A percentile compares a stretch with the other conserved stretches of the same genome.
These are phyloP conservation scores for Elysia crispata DNA, from an alignment of 2,888 invertebrate species.

Conservation along the genomic window DNA sequence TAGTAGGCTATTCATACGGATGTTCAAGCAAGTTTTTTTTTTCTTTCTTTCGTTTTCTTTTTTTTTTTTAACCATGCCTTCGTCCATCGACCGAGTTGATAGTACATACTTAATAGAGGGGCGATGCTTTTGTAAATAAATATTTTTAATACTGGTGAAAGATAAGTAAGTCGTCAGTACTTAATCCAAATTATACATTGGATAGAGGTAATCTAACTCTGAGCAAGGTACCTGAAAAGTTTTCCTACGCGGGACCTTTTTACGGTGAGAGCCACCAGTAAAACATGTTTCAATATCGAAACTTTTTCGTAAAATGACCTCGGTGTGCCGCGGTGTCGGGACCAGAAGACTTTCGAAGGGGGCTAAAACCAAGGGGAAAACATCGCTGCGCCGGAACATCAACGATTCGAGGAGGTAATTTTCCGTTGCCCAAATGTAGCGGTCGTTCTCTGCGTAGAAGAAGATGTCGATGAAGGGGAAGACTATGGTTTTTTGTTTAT, in stretches of 20 bases:
- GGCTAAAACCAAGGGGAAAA: no score
- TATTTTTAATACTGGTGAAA: no score
- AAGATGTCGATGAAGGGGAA: slow-evolving; percentile 65
- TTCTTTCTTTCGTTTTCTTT: no score
- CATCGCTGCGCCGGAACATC: no score
- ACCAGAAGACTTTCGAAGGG: slow-evolving; percentile 28
- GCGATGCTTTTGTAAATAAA: no score
- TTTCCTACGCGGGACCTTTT: background rate
- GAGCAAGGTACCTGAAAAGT: slow-evolving; percentile 12
- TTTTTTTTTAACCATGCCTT: no score
- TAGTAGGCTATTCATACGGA: no score
- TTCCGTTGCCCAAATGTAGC: slow-evolving; percentile 54
- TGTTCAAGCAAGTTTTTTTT: no score
- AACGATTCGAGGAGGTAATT: no score
- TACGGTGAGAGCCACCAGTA: slow-evolving; percentile 2
- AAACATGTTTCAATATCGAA: slow-evolving; percentile 25
- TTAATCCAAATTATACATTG: slow-evolving; percentile 21
- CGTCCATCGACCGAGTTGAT: no score
- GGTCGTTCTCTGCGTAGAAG: slow-evolving; percentile 59
- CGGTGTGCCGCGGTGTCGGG: slow-evolving; percentile 18
- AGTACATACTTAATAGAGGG: no score
- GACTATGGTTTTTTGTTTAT: slow-evolving; percentile 48
- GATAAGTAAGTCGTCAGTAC: no score
- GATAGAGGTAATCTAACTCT: slow-evolving; percentile 11
- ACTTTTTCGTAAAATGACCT: background rate